Conservation (phyloP, 2,888 invertebrate species). For the Melanostoma scalare region DNA sequence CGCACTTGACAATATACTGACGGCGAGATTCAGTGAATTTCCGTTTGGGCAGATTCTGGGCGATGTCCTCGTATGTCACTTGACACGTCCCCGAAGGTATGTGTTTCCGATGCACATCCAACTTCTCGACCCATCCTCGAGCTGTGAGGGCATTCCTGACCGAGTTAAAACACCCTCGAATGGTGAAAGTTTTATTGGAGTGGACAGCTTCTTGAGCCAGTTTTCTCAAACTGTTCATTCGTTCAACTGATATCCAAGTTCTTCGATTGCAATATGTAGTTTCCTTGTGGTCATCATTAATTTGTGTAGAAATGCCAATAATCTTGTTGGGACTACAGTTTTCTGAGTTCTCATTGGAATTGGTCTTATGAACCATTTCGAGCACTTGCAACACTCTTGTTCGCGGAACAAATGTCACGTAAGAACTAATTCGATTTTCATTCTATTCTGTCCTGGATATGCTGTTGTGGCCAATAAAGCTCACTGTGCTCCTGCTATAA, state of each 20-base stretch:
- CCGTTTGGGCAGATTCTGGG: constrained; percentile 80
- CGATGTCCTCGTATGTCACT: constrained; percentile 80
- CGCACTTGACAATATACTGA: constrained; percentile 86
- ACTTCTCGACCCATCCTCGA: constrained; percentile 86
- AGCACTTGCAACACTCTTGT: constrained; percentile 25
- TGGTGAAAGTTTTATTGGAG: constrained; percentile 87
- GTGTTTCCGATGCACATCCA: constrained; percentile 80
- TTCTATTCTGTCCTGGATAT: constrained; percentile 57
- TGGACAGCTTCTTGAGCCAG: constrained; percentile 86
- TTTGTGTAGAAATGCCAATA: not conserved
- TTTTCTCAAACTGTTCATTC: constrained; percentile 86
- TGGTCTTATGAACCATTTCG: constrained; percentile 51
- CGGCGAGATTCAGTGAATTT: constrained; percentile 81
- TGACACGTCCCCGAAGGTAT: constrained; percentile 76
- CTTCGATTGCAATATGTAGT: constrained; percentile 76
- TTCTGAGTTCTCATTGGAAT: constrained; percentile 35
- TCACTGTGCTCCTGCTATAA: constrained; percentile 57
- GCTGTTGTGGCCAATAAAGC: constrained; percentile 50
- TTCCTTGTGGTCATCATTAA: constrained; percentile 26
- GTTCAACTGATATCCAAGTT: constrained; percentile 85
- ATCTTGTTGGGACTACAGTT: constrained; percentile 24
- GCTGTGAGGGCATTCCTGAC: constrained; percentile 87
- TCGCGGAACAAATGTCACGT: constrained; percentile 68
- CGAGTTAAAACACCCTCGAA: constrained; percentile 88
- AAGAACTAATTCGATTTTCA: constrained; percentile 70